Base-by-base conservation (phyloP, 2,888 invertebrate genomes). In the Drosophila nr. perissopoda region DNA sequence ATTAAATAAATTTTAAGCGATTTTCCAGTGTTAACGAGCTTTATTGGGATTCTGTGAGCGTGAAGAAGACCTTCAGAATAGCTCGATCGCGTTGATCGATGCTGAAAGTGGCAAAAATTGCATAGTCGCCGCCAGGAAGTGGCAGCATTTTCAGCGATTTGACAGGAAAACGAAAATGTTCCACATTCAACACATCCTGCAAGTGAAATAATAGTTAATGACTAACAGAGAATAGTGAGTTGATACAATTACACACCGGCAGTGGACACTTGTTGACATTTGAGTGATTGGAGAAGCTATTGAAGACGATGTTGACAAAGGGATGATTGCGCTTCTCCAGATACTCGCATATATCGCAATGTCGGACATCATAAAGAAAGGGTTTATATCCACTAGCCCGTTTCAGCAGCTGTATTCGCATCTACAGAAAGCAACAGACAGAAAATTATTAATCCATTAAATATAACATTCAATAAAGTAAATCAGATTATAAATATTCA, bases 271-370 rank as follows among this genome's bases (percentile, higher is more conserved):
- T 82, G 48, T 77, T 74, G 2, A 82, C 31, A 49, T 79, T 82
- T n/a, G 81, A 69, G 16, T 69, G 59, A 60, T 80, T 89, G 36
- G 70, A 68, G 11, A 89, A 86, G 25, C 78, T 78, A 29, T 80
- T 81, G 29, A 89, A 70, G 2, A 89, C 76, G 4, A 89, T 89
- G 13, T 89, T 89, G 5, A 89, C 56, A 66, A 89, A 89, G 0
- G 89, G 91, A 82, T 89, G 90, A 62, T 89, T 91, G 16, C 86
- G 83, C 8, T 86, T 88, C 36, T 91, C 90, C 71, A 89, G 63
- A 73, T 90, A 91, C 31, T 84, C 84, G 57, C 89, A 89, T 2
- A 82, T 21, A 74, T 89, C 80, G 11, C 73, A 54, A 25, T 84
- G 79, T 2, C 48, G 63, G 11, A 89, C 57, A 49, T 89, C 90